phyloP scores from a whole-genome alignment of 2,888 invertebrate species.

The Drosophila longiperda region DNA sequence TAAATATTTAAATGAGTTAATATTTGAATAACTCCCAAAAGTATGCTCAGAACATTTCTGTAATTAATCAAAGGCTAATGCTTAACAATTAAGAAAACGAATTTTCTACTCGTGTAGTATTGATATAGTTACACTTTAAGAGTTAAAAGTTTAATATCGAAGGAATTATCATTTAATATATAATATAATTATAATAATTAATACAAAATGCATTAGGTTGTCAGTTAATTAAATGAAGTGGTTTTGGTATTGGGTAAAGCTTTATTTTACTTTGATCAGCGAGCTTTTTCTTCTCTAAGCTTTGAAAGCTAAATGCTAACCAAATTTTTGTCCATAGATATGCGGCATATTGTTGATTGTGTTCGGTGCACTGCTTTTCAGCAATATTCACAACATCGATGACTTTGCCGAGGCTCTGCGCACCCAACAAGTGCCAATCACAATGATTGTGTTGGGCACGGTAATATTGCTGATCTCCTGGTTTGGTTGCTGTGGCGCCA shows the following conservation, averaged over 20 bases:
- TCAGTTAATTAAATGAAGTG: background rate
- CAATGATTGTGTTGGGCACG: conserved; percentile 89
- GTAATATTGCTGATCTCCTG: conserved; percentile 93
- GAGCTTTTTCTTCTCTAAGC: conserved; percentile 3
- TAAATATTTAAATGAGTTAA: background rate
- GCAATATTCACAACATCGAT: conserved; percentile 87
- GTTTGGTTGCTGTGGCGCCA: conserved; percentile 96
- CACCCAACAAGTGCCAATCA: conserved; percentile 88
- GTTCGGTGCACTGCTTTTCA: conserved; percentile 88
- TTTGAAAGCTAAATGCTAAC: background rate
- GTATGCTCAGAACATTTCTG: background rate
- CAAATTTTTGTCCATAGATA: conserved; percentile 86
- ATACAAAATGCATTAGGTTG: background rate
- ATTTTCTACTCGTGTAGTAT: background rate
- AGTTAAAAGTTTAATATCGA: background rate
- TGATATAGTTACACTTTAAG: background rate
- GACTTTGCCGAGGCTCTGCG: conserved; percentile 85
- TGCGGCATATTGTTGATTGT: conserved; percentile 89
- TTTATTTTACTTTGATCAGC: background rate
- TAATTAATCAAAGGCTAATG: background rate
- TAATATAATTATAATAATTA: background rate
- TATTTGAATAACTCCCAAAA: background rate
- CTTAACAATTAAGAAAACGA: background rate
- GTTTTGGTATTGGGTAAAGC: conserved; percentile 25
- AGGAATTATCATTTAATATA: background rate